Percentiles rank a stretch among this genome's conserved stretches.
These are phyloP conservation scores for Idaea aversata DNA, from an alignment of 2,888 invertebrate genomes.

Conservation along the genomic window DNA sequence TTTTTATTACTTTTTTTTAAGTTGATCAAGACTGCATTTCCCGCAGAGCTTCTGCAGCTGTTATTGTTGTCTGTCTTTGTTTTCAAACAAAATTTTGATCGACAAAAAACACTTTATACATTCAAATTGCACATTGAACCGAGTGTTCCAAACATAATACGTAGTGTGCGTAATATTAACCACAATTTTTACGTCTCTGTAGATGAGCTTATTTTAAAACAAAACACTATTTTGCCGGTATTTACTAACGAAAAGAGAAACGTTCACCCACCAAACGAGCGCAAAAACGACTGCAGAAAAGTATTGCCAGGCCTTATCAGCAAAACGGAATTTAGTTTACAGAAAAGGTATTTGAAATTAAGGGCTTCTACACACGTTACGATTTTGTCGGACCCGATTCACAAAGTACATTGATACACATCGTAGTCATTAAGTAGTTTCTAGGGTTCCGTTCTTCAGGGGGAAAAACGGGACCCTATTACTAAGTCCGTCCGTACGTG, in stretches of 20 bases:
- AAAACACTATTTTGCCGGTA: background rate
- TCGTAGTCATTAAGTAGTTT: no score
- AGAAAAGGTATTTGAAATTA: no score
- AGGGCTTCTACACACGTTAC: no score
- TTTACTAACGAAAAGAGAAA: background rate
- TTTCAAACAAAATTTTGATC: background rate
- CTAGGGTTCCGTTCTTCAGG: no score
- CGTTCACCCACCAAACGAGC: background rate
- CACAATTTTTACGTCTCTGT: background rate
- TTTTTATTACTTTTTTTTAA: constrained; percentile 51
- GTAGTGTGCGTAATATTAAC: no score
- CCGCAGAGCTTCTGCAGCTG: constrained; percentile 5
- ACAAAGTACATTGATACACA: no score
- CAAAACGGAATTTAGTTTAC: no score
- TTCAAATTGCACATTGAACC: background rate
- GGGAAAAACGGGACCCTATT: no score
- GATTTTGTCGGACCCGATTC: no score
- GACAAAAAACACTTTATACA: background rate
- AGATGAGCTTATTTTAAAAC: background rate
- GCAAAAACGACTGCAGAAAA: background rate
- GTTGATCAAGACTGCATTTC: background rate
- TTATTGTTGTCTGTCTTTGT: background rate
- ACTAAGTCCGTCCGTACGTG: no score
- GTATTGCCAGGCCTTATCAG: no score
- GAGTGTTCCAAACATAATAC: background rate